Base-by-base conservation (phyloP, 2,888 invertebrate genomes). In the Eulithis testata region DNA sequence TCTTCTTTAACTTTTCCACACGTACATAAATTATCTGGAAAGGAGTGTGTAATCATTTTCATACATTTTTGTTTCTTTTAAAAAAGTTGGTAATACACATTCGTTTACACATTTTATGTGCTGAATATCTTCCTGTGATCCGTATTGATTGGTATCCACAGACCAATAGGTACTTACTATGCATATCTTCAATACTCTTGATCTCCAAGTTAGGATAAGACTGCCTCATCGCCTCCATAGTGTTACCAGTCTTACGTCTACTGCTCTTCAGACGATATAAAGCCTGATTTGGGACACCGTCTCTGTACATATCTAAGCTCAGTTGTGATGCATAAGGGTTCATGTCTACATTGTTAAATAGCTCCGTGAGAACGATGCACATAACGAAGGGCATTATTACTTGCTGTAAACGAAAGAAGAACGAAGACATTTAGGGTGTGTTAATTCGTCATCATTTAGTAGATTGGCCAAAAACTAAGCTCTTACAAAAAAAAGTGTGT, bases 1-100 rank as follows among this genome's bases (percentile, higher is more conserved):
- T 87, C 82, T 1, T 9, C 11, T 3, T 47, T 45, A 4, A 11
- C 11, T 3, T 53, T 31, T 1, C 21, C 21, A 37, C 60, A 60
- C 4, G 36, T 45, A n/a, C 60, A 53, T 21, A 40, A 21, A n/a
- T 31, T 9, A 12, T 53, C 60, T 60, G 53, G 7, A 60, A 60
- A 6, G 40, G n/a, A 57, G 9, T 9, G 6, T 49, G 21, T 11
- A 49, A 8, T 8, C 12, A 14, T 47, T 14, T 31, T 6, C 31
- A 31, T 21, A 21, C 31, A 31, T 31, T 31, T 4, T 31, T 2
- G 4, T 31, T 31, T 31, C 31, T 31, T 31, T 31, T 21, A 21
- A 21, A 31, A 31, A 4, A 31, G 31, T 31, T 31, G 6, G 31
- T 31, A 4, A 4, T 31, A 4, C 3, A 4, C 31, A 31, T 31